Percentiles rank a stretch among this genome's conserved stretches.
These are phyloP conservation scores for Euzophera pinguis DNA, from an alignment of 2,888 invertebrate species.

Conservation along the genomic window DNA sequence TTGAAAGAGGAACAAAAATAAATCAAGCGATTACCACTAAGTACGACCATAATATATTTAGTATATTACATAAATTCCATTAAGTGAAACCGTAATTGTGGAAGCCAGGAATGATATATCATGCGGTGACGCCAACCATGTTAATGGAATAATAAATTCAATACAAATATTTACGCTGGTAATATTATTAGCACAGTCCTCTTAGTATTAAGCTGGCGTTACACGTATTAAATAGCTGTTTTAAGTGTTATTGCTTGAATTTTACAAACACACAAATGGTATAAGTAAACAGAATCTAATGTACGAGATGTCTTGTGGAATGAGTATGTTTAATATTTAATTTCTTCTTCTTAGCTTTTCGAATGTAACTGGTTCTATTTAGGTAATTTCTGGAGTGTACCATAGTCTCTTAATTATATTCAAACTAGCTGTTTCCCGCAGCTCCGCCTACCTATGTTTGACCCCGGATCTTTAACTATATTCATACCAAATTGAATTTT, in stretches of 20 bases:
- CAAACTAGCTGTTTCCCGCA: too few species aligned
- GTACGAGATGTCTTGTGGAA: not conserved
- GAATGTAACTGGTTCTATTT: too few species aligned
- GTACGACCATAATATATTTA: conserved; percentile 8
- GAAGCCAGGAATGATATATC: conserved; percentile 30
- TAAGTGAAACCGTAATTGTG: conserved; percentile 17
- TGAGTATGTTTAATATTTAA: not conserved
- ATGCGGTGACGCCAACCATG: conserved; percentile 20
- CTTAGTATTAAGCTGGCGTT: not conserved
- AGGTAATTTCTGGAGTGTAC: too few species aligned
- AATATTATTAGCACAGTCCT: conserved; percentile 13
- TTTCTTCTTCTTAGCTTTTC: too few species aligned
- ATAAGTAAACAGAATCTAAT: not conserved
- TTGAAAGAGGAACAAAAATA: too few species aligned
- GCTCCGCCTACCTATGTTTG: too few species aligned
- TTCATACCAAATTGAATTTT: too few species aligned
- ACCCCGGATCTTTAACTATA: too few species aligned
- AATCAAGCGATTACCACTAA: too few species aligned
- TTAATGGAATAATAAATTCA: conserved; percentile 33
- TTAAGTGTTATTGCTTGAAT: conserved; percentile 1
- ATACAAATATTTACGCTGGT: conserved; percentile 25
- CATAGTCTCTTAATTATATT: too few species aligned
- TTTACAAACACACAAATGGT: not conserved
- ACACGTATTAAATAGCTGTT: not conserved
- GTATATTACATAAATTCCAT: conserved; percentile 13